Percentiles rank a stretch among this genome's conserved stretches.
Evolutionary conservation across 2,797 vertebrate genomes (phyloP).

Genomic region (Eulemur albifrons): DNA sequence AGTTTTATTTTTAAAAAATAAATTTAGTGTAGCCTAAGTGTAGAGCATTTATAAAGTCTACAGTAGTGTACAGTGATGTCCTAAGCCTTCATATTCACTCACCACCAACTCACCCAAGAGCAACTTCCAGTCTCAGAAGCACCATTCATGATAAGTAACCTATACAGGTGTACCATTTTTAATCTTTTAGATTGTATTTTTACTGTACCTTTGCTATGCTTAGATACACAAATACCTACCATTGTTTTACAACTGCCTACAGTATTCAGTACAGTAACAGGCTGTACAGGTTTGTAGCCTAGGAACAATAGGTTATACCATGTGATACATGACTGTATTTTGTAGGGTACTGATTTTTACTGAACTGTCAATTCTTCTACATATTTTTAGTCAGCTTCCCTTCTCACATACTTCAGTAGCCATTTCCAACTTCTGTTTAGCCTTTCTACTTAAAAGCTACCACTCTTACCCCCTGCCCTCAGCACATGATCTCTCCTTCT

Average conservation of each 20-base stretch:
- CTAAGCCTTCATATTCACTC: background rate
- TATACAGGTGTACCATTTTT: background rate
- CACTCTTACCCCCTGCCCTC: background rate
- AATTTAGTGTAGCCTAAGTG: background rate
- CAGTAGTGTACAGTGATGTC: background rate
- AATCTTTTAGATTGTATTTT: background rate
- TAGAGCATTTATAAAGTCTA: background rate
- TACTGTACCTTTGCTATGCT: background rate
- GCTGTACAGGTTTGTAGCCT: background rate
- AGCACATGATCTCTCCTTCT: background rate
- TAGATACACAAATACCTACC: background rate
- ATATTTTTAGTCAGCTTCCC: background rate
- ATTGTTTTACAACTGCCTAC: background rate
- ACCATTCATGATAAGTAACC: background rate
- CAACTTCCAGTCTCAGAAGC: background rate
- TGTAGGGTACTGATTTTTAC: background rate
- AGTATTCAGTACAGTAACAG: background rate
- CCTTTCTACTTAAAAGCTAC: background rate
- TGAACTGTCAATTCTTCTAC: background rate
- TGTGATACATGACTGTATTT: background rate
- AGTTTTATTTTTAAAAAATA: background rate
- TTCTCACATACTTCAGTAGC: background rate
- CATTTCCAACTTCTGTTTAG: constrained; percentile 3
- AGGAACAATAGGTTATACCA: background rate
- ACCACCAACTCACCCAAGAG: background rate